Percentiles rank a stretch among this genome's conserved stretches.
phyloP scores from a whole-genome alignment of 2,113 vertebrate species.

The Triplophysa siluroides region DNA sequence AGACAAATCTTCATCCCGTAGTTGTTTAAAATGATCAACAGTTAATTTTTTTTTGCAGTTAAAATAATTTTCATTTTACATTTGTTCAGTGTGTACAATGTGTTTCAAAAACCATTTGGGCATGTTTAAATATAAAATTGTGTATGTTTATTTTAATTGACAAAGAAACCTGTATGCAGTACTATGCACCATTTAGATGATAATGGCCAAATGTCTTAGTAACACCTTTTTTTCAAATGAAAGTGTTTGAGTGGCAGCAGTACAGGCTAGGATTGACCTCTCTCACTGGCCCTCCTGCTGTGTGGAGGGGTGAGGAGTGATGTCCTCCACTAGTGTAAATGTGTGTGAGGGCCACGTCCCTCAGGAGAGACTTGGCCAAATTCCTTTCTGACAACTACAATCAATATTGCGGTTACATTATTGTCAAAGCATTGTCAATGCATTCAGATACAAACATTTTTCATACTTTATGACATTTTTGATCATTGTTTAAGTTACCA shows the following conservation, averaged over 20 bases:
- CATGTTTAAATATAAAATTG: background rate
- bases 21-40: too few species aligned
- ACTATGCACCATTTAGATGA: background rate
- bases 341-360: slow-evolving; percentile 29
- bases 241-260: slow-evolving; percentile 1
- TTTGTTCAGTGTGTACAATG: too few species aligned
- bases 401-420: slow-evolving; percentile 20
- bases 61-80: too few species aligned
- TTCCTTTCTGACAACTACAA: slow-evolving; percentile 20
- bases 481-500: background rate
- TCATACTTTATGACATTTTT: background rate
- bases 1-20: background rate
- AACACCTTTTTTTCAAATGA: background rate
- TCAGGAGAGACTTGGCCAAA: background rate
- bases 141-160: background rate
- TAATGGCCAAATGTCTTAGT: background rate
- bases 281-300: slow-evolving; percentile 40
- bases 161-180: too few species aligned
- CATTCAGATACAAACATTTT: background rate
- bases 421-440: background rate
- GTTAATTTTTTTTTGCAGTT: too few species aligned
- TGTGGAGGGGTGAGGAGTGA: slow-evolving; percentile 39
- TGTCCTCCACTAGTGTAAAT: slow-evolving; percentile 23
- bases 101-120: too few species aligned
- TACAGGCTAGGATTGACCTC: slow-evolving; percentile 23